Evolutionary conservation across 1,140 invertebrate genomes (phyloP), one percentile per base, ranked within the genome.

Genomic region (Cryptotermes secundus): DNA sequence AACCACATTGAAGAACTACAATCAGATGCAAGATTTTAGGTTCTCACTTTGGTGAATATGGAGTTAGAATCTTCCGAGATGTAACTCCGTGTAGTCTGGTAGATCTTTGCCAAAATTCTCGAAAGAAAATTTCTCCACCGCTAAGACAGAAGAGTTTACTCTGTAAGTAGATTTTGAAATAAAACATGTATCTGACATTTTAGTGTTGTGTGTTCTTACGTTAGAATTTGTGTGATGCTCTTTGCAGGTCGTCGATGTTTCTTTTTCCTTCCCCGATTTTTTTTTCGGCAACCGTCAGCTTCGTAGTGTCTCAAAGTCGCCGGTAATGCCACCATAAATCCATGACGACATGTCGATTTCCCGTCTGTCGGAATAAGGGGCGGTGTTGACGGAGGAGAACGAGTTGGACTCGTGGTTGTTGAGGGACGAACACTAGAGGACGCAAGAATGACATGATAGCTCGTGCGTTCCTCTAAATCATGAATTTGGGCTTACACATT

Each of bases 291-390:
- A 38, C 24, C 80, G 80, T 81, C 80, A 10, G 80, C 4, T 81
- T 45, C 80, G 80, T 72, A 34, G 42, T 26, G 35, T 81, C 24
- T 36, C 35, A 81, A 81, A 36, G 80, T 81, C 35, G 80, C 80
- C 80, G 34, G 80, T 81, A 81, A 81, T 45, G 80, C 42, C 16
- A 34, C 80, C 80, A 81, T 81, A 81, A 81, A 81, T 81, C 42
- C 80, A 81, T 81, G 80, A 22, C 80, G 80, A 81, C 80, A 81
- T 35, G 80, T 81, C 80, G 80, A 81, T 81, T 81, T 81, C 80
- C 80, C 42, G 35, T 45, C 34, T 45, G 42, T 12, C 26, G 7
- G 42, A 45, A 34, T 45, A 81, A 45, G 6, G 80, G 19, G 34
- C 19, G 59, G 59, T 72, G n/a, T 9, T 14, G 9, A 26, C 10